Evolutionary conservation across 2,113 vertebrate species (phyloP).

Genomic region (Ophiodon elongatus): DNA sequence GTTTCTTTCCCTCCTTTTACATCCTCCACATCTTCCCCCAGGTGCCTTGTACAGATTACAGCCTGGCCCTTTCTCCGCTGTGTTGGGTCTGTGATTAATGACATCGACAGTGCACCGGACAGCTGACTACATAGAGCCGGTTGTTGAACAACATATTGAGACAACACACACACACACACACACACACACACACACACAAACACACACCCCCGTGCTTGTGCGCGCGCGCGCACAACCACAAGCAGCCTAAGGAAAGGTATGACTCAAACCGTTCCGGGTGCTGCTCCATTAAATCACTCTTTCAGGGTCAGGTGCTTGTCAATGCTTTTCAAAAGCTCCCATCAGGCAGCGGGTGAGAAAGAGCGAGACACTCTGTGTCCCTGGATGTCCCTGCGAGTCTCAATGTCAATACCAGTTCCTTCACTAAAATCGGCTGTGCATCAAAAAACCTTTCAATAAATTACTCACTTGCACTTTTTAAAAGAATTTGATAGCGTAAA

Average conservation of each 20-base stretch:
- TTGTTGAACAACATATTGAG: conserved; percentile 78
- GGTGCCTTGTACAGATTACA: conserved; percentile 66
- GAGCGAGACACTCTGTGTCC: conserved; percentile 2
- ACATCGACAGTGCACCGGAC: conserved; percentile 70
- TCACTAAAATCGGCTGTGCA: neutral
- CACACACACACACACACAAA: conserved; percentile 2
- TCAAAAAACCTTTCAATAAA: neutral
- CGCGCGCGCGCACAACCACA: no score
- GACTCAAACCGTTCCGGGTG: conserved; percentile 48
- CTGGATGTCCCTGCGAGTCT: conserved; percentile 8
- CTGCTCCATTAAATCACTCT: conserved; percentile 64
- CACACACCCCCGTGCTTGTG: no score
- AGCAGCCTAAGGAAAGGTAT: conserved; percentile 54
- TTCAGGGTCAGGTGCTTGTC: conserved; percentile 64
- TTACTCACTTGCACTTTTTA: neutral
- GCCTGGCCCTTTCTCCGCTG: conserved; percentile 41
- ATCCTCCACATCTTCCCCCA: conserved; percentile 40
- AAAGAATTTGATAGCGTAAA: neutral
- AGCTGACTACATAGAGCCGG: conserved; percentile 77
- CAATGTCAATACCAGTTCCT: neutral
- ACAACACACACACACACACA: conserved; percentile 38
- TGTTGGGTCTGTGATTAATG: conserved; percentile 81
- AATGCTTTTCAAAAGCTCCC: conserved; percentile 37
- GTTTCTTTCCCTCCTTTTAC: conserved; percentile 33
- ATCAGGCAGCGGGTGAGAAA: conserved; percentile 18